Conservation (phyloP, 2,888 invertebrate genomes). For the Acronicta alni region DNA sequence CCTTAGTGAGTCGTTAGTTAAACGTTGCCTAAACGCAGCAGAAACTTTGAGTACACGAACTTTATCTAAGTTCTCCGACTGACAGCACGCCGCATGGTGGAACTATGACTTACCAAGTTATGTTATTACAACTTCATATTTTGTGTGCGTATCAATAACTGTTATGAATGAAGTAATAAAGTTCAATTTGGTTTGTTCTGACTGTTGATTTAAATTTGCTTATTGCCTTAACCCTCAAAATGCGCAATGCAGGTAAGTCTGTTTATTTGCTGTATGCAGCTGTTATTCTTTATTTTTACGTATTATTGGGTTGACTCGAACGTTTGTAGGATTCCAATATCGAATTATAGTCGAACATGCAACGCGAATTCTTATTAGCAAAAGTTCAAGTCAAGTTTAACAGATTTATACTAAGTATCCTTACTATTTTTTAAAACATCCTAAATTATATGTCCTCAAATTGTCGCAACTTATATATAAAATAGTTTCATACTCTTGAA, state of each 20-base stretch:
- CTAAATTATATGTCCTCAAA: too few species aligned
- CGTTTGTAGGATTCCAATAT: conserved; percentile 17
- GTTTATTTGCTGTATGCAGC: conserved; percentile 47
- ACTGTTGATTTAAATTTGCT: conserved; percentile 23
- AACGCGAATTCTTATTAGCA: conserved; percentile 25
- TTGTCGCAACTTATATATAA: too few species aligned
- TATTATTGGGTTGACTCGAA: conserved; percentile 41
- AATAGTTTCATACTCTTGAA: too few species aligned
- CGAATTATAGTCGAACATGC: conserved; percentile 35
- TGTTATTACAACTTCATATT: conserved; percentile 50
- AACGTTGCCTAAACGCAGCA: conserved; percentile 36
- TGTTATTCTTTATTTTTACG: conserved; percentile 52
- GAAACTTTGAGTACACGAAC: conserved; percentile 50
- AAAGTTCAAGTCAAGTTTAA: conserved; percentile 1
- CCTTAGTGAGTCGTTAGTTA: conserved; percentile 41
- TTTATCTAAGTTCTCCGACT: conserved; percentile 53
- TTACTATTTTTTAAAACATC: too few species aligned
- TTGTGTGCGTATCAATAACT: conserved; percentile 12
- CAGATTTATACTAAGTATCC: too few species aligned
- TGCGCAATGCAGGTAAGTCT: conserved; percentile 66
- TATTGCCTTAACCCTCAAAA: conserved; percentile 51
- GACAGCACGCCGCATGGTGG: conserved; percentile 55
- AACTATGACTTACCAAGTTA: conserved; percentile 56
- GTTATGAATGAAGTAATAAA: conserved; percentile 11
- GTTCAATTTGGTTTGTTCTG: conserved; percentile 22